Base-by-base conservation (phyloP, 1,140 invertebrate genomes). In the Diabrotica undecimpunctata region DNA sequence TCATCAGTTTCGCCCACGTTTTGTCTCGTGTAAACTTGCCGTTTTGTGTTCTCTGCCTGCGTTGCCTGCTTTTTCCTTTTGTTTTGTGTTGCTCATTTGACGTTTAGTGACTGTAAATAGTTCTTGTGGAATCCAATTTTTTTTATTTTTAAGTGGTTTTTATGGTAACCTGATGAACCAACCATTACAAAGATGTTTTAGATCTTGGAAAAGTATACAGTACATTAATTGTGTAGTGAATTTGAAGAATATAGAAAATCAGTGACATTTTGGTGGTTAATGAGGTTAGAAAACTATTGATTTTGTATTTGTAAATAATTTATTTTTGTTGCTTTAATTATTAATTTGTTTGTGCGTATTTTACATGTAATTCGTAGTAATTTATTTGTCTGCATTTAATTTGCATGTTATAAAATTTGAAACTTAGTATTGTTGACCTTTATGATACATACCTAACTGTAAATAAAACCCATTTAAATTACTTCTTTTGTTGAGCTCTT, bases 251-350 rank as follows among this genome's bases (percentile, higher is more conserved):
- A 10, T 6, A 5, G 41, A 6, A 46, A 46, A 46, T n/a, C 8
- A 46, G 36, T 57, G 55, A 57, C 55, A 4, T 25, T 25, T 38
- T 57, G 55, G 10, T 37, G 37, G 25, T 36, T 36, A 12, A 37
- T 37, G 55, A 57, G 55, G 55, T 57, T 57, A 57, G 55, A 57
- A 41, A 25, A 25, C 25, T 38, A 57, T 57, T 41, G 55, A 57
- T 57, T 57, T 54, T 37, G 41, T 46, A 25, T 25, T 25, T 25
- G 25, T 25, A 25, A 25, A 25, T 25, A 8, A 46, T 8, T 46
- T 46, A 46, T 46, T 46, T 46, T 4, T 46, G 25, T 25, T 25
- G 25, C 25, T 25, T 25, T 25, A 25, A 25, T 25, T 25, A 25
- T 1, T 25, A 2, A 46, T 46, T 46, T 10, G n/a, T 10, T 46